Percentiles rank a stretch among this genome's conserved stretches.
Evolutionary conservation across 2,113 vertebrate species (phyloP).

Genomic region (Oreotrochilus melanogaster): DNA sequence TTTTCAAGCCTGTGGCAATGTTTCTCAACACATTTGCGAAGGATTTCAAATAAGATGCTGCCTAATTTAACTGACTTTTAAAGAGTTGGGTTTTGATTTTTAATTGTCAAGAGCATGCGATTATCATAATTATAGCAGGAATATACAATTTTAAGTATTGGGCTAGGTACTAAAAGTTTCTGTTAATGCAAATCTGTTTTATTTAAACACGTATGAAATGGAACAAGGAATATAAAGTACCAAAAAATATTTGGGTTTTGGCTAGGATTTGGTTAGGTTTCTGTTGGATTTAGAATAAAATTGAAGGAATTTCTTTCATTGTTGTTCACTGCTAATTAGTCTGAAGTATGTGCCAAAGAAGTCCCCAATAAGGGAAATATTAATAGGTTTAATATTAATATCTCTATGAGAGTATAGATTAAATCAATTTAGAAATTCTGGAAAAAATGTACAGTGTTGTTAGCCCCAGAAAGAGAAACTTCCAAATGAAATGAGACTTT

Average conservation of each 20-base stretch:
- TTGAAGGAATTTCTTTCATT: neutral
- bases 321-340: neutral
- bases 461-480: neutral
- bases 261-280: neutral
- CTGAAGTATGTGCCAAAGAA: neutral
- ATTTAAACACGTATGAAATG: neutral
- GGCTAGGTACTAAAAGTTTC: slow-evolving; percentile 50
- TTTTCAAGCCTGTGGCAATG: slow-evolving; percentile 49
- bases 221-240: neutral
- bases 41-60: slow-evolving; percentile 43
- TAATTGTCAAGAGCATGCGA: slow-evolving; percentile 26
- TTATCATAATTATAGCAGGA: slow-evolving; percentile 1
- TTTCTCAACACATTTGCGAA: slow-evolving; percentile 47
- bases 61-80: slow-evolving; percentile 46
- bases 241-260: neutral
- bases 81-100: neutral
- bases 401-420: neutral
- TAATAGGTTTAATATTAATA: neutral
- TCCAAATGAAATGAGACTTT: neutral
- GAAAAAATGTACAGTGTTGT: neutral
- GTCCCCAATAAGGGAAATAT: neutral
- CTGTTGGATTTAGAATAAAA: neutral
- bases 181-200: neutral
- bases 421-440: neutral
- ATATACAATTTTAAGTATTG: slow-evolving; percentile 5